Evolutionary conservation across 1,140 invertebrate species (phyloP).

Genomic region (Orchesella cincta): DNA sequence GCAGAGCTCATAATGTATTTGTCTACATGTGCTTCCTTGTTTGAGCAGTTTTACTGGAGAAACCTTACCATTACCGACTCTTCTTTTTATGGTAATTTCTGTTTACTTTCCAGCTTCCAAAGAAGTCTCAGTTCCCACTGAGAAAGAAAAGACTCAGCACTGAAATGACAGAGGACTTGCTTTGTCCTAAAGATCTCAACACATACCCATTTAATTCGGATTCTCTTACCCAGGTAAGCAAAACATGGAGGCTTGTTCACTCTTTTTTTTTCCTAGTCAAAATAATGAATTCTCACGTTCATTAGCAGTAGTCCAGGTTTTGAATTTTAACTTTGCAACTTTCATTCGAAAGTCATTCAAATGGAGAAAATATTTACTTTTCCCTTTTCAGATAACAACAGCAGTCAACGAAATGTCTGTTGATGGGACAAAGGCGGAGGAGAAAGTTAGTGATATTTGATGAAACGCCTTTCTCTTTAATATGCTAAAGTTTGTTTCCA

Average conservation of each 20-base stretch:
- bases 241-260: neutral
- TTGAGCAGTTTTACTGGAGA: neutral
- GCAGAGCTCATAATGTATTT: too few species aligned
- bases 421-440: conserved; percentile 10
- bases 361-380: conserved; percentile 1
- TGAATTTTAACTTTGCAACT: neutral
- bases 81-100: conserved; percentile 19
- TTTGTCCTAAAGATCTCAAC: conserved; percentile 47
- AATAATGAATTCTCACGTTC: neutral
- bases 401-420: conserved; percentile 20
- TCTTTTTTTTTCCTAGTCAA: neutral
- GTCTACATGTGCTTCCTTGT: too few species aligned
- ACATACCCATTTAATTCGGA: conserved; percentile 41
- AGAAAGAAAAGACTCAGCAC: conserved; percentile 48
- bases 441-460: conserved; percentile 24
- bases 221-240: conserved; percentile 38
- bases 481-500: neutral
- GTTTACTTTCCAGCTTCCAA: conserved; percentile 30
- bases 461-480: neutral
- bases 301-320: neutral
- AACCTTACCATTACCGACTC: too few species aligned
- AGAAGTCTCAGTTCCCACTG: conserved; percentile 48
- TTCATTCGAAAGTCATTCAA: neutral
- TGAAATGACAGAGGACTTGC: conserved; percentile 45
- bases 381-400: conserved; percentile 23